Evolutionary conservation across 1,140 invertebrate genomes (phyloP).

Genomic region (fruit fly (Drosophila melanogaster)): Release_6_plus_ISO1_MT NT_033779.5:14946501-14947000

Average conservation of each 20-base stretch:
- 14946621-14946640: conserved; percentile 24
- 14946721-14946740: conserved; percentile 49
- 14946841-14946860: conserved; percentile 31
- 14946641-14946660: conserved; percentile 14
- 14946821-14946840: conserved; percentile 52
- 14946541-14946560: conserved; percentile 1
- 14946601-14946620: conserved; percentile 13
- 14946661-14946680: conserved; percentile 19
- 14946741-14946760: not conserved
- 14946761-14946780: conserved; percentile 31
- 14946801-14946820: conserved; percentile 46
- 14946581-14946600: not conserved
- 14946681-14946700: conserved; percentile 69
- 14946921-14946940: conserved; percentile 73
- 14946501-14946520: not conserved
- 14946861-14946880: conserved; percentile 62
- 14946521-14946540: not conserved
- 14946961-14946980: conserved; percentile 71
- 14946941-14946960: conserved; percentile 62
- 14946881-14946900: conserved; percentile 29
- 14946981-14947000: conserved; percentile 79
- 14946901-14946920: conserved; percentile 1
- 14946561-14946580: conserved; percentile 15
- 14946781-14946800: conserved; percentile 50
- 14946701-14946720: conserved; percentile 81